Evolutionary conservation across 2,797 vertebrate genomes (phyloP), one percentile per base, ranked within the genome.

Genomic region (Parambassis ranga): DNA sequence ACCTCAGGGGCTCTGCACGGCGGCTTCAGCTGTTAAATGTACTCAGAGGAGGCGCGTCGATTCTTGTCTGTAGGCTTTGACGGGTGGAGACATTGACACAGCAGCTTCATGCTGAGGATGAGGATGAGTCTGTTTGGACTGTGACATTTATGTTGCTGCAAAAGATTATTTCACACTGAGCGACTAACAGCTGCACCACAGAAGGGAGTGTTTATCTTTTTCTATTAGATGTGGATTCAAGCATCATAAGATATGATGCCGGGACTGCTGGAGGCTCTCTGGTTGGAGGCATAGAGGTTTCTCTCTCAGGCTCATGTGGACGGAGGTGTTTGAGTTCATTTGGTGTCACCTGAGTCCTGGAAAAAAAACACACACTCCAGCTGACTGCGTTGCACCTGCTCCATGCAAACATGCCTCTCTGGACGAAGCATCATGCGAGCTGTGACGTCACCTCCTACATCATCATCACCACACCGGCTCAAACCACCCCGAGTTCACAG

Each of bases 11-110:
- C 33, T 52, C 53, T 64, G 43, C 33, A 4, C 0, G 53, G 30
- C 46, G 35, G 18, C 64, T 50, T 23, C 11, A 33, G 46, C 44
- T 7, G 62, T 20, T 57, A 62, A 66, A 78, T 15, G 48, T 2
- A 13, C 56, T 63, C 46, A 20, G 18, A 37, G 37, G 51, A 71
- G 44, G 26, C 8, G 49, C 36, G 58, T 64, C 59, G 75, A 75
- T 48, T 77, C 50, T 13, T 16, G 2, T 65, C 61, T 69, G 77
- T n/a, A 39, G 51, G 3, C 30, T 23, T 20, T 36, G 33, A 42
- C 41, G 65, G 41, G 35, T 16, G 58, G 63, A 28, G 24, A 66
- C 62, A 59, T 60, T 13, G 3, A 37, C 59, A 38, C 19, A 2
- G 31, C 36, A 4, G 14, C 32, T 70, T 2, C 9, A 65, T 68